A percentile compares a stretch with the other conserved stretches of the same genome.
Evolutionary conservation across 2,888 invertebrate species (phyloP).

Genomic region (Leucophenga montana): DNA sequence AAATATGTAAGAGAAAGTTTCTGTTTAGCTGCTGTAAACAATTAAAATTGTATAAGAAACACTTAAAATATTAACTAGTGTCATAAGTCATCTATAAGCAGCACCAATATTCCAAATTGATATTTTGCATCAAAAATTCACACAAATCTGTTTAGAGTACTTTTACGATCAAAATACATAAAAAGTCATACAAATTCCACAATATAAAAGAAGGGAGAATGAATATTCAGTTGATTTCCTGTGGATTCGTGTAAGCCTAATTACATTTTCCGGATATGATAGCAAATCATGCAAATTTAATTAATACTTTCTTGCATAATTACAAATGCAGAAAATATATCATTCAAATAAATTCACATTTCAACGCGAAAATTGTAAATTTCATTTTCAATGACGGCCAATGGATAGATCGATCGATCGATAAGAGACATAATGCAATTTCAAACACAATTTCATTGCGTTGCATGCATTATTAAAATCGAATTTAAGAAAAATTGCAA

Average conservation of each 20-base stretch:
- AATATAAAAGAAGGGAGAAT: neutral
- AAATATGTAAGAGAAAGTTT: too few species aligned
- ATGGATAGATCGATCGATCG: conserved; percentile 47
- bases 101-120: too few species aligned
- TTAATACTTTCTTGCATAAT: conserved; percentile 10
- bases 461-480: conserved; percentile 50
- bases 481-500: conserved; percentile 49
- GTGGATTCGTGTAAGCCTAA: too few species aligned
- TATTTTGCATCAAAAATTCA: too few species aligned
- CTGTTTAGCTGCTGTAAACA: too few species aligned
- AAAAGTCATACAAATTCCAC: neutral
- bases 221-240: neutral
- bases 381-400: conserved; percentile 2
- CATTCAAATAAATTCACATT: conserved; percentile 3
- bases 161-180: neutral
- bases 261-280: neutral
- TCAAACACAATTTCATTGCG: conserved; percentile 40
- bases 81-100: too few species aligned
- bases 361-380: neutral
- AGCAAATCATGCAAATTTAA: conserved; percentile 30
- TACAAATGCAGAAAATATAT: conserved; percentile 12
- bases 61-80: too few species aligned
- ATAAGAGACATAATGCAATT: conserved; percentile 55
- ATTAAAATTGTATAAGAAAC: too few species aligned
- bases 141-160: too few species aligned